phyloP scores from a whole-genome alignment of 1,140 invertebrate genomes.

The Drosophila paulistorum region DNA sequence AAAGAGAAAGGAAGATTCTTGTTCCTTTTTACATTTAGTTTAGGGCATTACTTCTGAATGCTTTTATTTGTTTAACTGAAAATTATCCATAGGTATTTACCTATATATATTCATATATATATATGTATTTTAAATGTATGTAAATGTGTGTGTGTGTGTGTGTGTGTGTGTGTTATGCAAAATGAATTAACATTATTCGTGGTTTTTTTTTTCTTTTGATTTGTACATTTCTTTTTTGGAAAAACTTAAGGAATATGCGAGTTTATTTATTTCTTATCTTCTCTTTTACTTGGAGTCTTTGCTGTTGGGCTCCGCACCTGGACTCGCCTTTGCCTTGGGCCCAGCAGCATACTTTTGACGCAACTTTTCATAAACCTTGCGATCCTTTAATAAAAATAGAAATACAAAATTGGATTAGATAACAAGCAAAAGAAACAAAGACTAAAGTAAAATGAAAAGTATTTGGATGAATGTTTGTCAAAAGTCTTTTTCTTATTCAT shows the following conservation, averaged over 20 bases:
- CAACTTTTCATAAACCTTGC: slow-evolving; percentile 77
- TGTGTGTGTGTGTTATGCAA: background rate
- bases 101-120: background rate
- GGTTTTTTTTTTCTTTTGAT: slow-evolving; percentile 15
- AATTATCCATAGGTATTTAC: slow-evolving; percentile 1
- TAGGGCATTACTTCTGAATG: background rate
- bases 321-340: slow-evolving; percentile 52
- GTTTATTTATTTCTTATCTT: background rate
- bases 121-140: background rate
- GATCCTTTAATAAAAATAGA: slow-evolving; percentile 56
- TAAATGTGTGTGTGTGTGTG: too few species aligned
- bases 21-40: background rate
- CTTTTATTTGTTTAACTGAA: background rate
- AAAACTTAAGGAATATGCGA: slow-evolving; percentile 27
- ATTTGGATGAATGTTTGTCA: background rate
- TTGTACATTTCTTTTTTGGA: slow-evolving; percentile 7
- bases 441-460: background rate
- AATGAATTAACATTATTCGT: slow-evolving; percentile 11
- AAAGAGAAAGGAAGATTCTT: too few species aligned
- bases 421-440: too few species aligned
- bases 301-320: slow-evolving; percentile 20
- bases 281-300: slow-evolving; percentile 1
- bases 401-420: background rate
- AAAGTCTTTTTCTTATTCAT: too few species aligned
- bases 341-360: slow-evolving; percentile 79